phyloP scores from a whole-genome alignment of 2,113 vertebrate genomes.

The Corydoras sp. region DNA sequence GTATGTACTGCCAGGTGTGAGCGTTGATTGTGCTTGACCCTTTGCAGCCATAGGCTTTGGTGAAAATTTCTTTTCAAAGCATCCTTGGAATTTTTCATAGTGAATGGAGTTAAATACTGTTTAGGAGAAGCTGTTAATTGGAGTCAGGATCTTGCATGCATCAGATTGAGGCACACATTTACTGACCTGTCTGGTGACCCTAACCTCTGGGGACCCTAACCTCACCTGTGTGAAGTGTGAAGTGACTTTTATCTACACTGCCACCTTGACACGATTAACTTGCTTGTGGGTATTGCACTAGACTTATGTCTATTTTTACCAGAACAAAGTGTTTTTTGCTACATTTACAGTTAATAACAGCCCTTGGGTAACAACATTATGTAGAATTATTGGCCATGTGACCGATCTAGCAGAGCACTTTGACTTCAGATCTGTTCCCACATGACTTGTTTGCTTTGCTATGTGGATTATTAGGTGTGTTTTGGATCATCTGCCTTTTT shows the following conservation, averaged over 20 bases:
- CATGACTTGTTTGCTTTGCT: too few relatives aligned
- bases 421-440: too few relatives aligned
- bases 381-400: neutral
- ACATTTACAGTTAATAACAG: neutral
- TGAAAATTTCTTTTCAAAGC: conserved; percentile 15
- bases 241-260: conserved; percentile 11
- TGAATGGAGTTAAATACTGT: neutral
- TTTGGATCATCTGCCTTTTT: too few relatives aligned
- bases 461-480: too few relatives aligned
- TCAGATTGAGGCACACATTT: conserved; percentile 3
- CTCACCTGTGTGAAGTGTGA: conserved; percentile 25
- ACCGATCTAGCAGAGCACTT: neutral
- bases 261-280: neutral
- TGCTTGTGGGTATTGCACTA: neutral
- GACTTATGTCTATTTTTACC: neutral
- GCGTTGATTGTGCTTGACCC: conserved; percentile 14
- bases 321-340: neutral
- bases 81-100: neutral
- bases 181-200: neutral
- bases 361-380: neutral
- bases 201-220: conserved; percentile 16
- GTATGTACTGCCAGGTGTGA: conserved; percentile 74
- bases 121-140: neutral
- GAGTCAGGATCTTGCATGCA: conserved; percentile 26
- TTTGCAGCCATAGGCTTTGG: conserved; percentile 15